Evolutionary conservation across 1,140 invertebrate genomes (phyloP).

Genomic region (Cotesia typhae): DNA sequence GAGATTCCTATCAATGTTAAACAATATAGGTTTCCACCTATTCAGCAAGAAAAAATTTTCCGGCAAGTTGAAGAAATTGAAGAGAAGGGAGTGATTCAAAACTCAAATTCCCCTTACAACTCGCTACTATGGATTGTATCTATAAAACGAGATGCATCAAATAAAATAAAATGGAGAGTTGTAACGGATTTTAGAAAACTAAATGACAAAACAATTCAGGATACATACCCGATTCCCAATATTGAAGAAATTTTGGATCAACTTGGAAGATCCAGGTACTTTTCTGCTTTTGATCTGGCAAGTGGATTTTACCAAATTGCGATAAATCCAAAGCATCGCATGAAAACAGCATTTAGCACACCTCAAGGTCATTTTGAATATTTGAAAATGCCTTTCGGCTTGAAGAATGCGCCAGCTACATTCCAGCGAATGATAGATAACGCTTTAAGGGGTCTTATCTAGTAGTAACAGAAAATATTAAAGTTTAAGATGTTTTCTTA

Average conservation of each 20-base stretch:
- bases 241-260: constrained; percentile 5
- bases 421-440: constrained; percentile 18
- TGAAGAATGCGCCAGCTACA: constrained; percentile 13
- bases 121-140: not conserved
- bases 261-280: not conserved
- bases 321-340: not conserved
- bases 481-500: too few species aligned
- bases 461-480: too few species aligned
- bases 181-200: not conserved
- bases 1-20: constrained; percentile 29
- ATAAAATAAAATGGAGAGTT: not conserved
- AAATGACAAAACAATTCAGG: not conserved
- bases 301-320: not conserved
- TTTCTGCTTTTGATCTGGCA: constrained; percentile 2
- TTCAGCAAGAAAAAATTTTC: constrained; percentile 26
- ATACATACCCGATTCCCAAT: not conserved
- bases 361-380: constrained; percentile 18
- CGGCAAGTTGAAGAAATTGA: constrained; percentile 32
- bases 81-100: constrained; percentile 28
- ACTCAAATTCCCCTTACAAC: constrained; percentile 28
- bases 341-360: not conserved
- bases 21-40: constrained; percentile 32
- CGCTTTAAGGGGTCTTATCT: constrained; percentile 6
- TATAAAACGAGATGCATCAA: too few species aligned
- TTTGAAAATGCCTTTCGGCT: not conserved